phyloP scores from a whole-genome alignment of 2,797 vertebrate genomes.

The Gobionotothen gibberifrons region DNA sequence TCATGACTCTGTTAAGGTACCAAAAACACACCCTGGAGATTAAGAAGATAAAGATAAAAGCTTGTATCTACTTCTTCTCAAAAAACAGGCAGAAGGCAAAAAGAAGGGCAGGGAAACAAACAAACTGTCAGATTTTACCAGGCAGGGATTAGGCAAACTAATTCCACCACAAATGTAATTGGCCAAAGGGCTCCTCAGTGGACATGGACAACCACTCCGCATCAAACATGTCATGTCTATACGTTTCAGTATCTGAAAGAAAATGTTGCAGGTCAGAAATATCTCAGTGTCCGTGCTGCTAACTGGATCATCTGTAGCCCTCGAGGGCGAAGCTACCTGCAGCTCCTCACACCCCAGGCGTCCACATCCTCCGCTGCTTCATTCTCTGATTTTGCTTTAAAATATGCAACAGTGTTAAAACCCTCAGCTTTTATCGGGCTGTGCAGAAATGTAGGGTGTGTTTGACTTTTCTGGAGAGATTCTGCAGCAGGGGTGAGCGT shows the following conservation, averaged over 20 bases:
- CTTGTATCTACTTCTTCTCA: no score
- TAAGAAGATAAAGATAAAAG: neutral
- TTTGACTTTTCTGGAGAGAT: constrained; percentile 71
- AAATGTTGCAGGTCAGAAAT: constrained; percentile 14
- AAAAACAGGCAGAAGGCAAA: neutral
- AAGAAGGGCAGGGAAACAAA: neutral
- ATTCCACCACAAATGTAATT: neutral
- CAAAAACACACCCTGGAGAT: neutral
- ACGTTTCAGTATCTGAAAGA: constrained; percentile 14
- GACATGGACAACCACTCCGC: neutral
- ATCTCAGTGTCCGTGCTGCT: constrained; percentile 19
- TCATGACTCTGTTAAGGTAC: neutral
- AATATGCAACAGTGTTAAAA: constrained; percentile 59
- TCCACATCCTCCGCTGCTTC: constrained; percentile 35
- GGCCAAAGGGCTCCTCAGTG: neutral
- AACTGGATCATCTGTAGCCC: constrained; percentile 40
- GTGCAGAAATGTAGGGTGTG: constrained; percentile 55
- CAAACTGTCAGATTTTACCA: neutral
- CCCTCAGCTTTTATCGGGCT: constrained; percentile 57
- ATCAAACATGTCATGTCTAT: neutral
- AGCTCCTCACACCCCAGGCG: constrained; percentile 28
- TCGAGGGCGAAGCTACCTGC: constrained; percentile 30
- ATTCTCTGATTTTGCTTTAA: constrained; percentile 56
- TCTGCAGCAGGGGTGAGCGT: constrained; percentile 60
- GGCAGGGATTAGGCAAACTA: neutral